A percentile compares a stretch with the other conserved stretches of the same genome.
Conservation (phyloP, 2,888 invertebrate genomes). For the Rhagonycha lutea region DNA sequence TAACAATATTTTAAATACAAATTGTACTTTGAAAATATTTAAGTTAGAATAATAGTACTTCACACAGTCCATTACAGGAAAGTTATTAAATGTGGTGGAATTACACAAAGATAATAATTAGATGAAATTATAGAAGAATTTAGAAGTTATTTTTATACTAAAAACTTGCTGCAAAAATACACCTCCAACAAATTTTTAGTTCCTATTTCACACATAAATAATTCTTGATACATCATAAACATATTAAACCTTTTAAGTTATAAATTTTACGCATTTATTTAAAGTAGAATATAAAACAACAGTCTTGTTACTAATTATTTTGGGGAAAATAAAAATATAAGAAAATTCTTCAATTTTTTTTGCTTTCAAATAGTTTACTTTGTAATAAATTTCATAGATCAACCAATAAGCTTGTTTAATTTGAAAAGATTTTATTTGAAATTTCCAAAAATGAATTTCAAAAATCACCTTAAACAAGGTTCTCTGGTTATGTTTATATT, state of each 20-base stretch:
- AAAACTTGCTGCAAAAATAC: neutral
- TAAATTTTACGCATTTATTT: neutral
- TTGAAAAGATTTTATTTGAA: no score
- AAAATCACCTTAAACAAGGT: no score
- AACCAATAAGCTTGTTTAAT: neutral
- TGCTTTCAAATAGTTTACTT: neutral
- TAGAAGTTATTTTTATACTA: neutral
- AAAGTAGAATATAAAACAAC: neutral
- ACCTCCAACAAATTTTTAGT: neutral
- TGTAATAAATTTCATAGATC: neutral
- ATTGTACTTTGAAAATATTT: neutral
- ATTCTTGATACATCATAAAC: neutral
- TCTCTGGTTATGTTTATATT: no score
- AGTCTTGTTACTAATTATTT: neutral
- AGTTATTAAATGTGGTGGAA: neutral
- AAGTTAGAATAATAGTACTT: neutral
- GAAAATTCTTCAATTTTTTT: no score
- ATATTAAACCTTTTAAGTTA: neutral
- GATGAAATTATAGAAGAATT: neutral
- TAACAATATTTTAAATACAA: constrained; percentile 1
- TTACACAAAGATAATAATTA: neutral
- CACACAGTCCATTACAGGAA: neutral
- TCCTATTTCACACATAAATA: neutral
- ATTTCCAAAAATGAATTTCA: no score
- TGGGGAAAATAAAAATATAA: neutral